phyloP scores from a whole-genome alignment of 2,888 invertebrate genomes.

The Heliconius hortense region DNA sequence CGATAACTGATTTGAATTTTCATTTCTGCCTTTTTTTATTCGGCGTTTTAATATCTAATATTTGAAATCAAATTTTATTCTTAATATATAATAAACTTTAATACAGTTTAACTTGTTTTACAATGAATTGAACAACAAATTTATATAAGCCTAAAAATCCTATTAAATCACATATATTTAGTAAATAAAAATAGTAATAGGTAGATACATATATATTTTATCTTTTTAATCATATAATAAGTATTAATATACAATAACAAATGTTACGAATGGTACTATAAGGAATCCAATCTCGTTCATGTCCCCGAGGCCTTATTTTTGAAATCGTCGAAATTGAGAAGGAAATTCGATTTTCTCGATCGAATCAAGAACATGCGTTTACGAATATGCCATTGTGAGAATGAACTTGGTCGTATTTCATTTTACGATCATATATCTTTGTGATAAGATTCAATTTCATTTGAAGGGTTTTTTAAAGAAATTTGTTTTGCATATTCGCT shows the following conservation, averaged over 20 bases:
- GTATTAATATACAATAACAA: background rate
- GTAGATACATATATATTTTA: background rate
- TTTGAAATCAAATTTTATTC: background rate
- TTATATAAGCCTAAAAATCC: no score
- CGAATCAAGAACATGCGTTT: conserved; percentile 10
- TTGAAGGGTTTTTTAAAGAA: background rate
- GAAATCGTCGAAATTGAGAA: conserved; percentile 29
- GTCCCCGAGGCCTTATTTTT: conserved; percentile 27
- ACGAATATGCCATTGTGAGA: conserved; percentile 16
- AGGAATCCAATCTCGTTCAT: conserved; percentile 22
- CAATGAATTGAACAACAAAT: no score
- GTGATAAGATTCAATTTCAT: background rate
- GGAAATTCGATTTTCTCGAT: conserved; percentile 22
- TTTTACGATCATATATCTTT: background rate
- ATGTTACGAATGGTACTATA: conserved; percentile 14
- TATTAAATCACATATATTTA: no score
- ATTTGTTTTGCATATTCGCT: conserved; percentile 5
- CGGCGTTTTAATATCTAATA: background rate
- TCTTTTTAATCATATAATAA: background rate
- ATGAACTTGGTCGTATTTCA: background rate
- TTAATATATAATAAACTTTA: no score
- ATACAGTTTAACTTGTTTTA: no score
- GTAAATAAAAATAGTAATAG: no score
- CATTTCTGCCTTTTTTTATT: conserved; percentile 18
- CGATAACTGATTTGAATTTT: conserved; percentile 32